phyloP scores from a whole-genome alignment of 2,113 vertebrate species.

The Nicator chloris region DNA sequence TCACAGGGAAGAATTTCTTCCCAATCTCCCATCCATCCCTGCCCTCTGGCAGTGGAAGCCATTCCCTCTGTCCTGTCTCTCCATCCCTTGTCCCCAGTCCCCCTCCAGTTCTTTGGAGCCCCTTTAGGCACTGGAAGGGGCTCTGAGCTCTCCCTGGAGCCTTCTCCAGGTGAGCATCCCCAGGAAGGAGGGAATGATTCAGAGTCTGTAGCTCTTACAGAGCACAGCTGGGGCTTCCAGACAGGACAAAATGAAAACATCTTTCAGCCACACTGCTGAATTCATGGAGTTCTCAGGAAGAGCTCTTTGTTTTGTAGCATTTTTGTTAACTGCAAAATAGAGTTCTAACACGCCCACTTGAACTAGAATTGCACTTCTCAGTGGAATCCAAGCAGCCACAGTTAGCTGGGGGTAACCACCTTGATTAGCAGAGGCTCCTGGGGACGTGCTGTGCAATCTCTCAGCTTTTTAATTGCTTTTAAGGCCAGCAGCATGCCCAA shows the following conservation, averaged over 20 bases:
- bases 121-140: fast-evolving
- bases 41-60: background rate
- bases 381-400: background rate
- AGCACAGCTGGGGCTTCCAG: fast-evolving
- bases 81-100: background rate
- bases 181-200: background rate
- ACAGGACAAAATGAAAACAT: background rate
- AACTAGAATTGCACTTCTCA: background rate
- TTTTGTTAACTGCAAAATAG: background rate
- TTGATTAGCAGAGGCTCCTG: fast-evolving
- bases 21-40: fast-evolving
- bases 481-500: background rate
- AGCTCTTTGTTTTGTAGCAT: background rate
- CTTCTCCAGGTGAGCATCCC: background rate
- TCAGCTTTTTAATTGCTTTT: background rate
- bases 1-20: fast-evolving
- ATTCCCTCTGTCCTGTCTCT: background rate
- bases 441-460: fast-evolving
- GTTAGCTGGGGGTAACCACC: background rate
- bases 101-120: background rate
- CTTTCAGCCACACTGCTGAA: background rate
- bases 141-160: background rate
- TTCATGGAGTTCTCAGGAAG: background rate
- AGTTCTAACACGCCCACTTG: fast-evolving
- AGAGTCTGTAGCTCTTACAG: background rate